Evolutionary conservation across 2,113 vertebrate species (phyloP).

Genomic region (Boulengeromyrus knoepffleri): DNA sequence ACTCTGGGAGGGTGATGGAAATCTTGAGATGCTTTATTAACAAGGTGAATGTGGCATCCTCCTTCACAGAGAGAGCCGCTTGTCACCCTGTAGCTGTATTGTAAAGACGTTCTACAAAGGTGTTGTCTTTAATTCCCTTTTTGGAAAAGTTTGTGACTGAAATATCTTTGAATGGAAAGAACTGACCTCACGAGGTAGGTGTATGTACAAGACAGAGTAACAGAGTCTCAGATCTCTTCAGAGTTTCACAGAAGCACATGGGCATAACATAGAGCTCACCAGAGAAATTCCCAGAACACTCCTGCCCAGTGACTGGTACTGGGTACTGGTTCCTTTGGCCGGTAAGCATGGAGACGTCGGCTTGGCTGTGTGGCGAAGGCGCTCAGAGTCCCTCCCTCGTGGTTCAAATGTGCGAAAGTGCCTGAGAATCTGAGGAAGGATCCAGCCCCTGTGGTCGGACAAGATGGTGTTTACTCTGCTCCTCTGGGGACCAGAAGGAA

Average conservation of each 20-base stretch:
- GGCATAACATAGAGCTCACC: neutral
- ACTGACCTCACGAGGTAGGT: neutral
- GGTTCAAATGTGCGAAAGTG: constrained; percentile 33
- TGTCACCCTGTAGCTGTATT: neutral
- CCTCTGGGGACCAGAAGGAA: constrained; percentile 42
- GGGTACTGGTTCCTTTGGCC: neutral
- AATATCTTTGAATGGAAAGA: neutral
- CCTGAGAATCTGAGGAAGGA: constrained; percentile 31
- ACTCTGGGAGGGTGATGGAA: neutral
- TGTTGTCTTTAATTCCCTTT: neutral
- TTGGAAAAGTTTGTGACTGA: neutral
- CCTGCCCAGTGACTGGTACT: neutral
- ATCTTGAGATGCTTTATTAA: neutral
- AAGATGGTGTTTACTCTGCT: constrained; percentile 33
- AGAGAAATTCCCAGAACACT: neutral
- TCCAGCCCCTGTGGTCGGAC: constrained; percentile 9
- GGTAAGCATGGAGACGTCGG: neutral
- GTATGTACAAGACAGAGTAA: neutral
- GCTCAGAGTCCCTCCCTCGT: constrained; percentile 19
- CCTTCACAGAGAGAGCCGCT: neutral
- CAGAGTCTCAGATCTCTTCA: neutral
- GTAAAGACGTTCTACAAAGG: neutral
- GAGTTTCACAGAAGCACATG: neutral
- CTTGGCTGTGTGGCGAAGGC: neutral
- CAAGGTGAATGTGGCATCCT: neutral